Evolutionary conservation across 2,888 invertebrate genomes (phyloP).

Genomic region (Sarcophaga subvicina): DNA sequence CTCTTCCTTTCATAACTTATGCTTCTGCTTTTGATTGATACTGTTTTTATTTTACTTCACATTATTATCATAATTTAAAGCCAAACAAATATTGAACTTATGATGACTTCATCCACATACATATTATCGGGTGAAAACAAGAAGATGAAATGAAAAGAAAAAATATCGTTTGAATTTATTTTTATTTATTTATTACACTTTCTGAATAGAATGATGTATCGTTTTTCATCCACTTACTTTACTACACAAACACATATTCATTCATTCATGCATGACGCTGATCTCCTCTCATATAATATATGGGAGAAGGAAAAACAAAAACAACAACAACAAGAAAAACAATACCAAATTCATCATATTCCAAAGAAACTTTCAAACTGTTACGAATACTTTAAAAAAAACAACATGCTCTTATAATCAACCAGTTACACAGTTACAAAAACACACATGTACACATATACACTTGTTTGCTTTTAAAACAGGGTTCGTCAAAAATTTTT

Average conservation of each 20-base stretch:
- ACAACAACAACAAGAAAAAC: background rate
- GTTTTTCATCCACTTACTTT: conserved; percentile 27
- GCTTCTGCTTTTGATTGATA: background rate
- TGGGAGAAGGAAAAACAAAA: no score
- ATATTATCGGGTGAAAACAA: no score
- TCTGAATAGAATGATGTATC: conserved; percentile 43
- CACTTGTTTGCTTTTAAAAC: conserved; percentile 33
- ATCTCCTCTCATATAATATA: no score
- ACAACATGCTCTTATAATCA: no score
- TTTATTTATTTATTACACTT: conserved; percentile 26
- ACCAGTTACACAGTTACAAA: background rate
- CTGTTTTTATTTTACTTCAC: background rate
- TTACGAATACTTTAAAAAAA: conserved; percentile 12
- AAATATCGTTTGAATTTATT: background rate
- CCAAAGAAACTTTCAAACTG: conserved; percentile 29
- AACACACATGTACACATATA: background rate
- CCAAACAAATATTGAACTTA: no score
- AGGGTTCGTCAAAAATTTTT: no score
- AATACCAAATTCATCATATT: conserved; percentile 62
- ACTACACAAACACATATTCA: background rate
- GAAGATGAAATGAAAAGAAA: background rate
- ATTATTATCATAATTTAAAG: no score
- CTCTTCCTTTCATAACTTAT: no score
- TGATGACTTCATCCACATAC: no score
- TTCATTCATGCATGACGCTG: no score